phyloP scores from a whole-genome alignment of 2,888 invertebrate genomes.

The Romanomermis culicivorax region DNA sequence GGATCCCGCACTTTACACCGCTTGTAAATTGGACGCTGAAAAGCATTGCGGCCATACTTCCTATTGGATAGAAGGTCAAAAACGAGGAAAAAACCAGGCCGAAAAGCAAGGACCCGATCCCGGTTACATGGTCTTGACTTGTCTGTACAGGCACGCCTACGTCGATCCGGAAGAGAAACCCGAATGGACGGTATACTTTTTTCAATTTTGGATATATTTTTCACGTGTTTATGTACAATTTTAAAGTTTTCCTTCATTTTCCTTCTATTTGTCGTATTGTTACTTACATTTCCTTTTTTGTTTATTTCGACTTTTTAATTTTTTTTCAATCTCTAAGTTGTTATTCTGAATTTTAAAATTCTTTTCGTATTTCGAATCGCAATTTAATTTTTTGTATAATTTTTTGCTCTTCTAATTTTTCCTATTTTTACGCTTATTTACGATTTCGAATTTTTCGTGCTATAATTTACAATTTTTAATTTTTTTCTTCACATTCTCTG shows the following conservation, averaged over 20 bases:
- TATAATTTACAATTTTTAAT: no score
- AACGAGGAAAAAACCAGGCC: neutral
- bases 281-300: no score
- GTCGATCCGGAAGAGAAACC: constrained; percentile 20
- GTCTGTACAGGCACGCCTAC: constrained; percentile 49
- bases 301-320: neutral
- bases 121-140: constrained; percentile 64
- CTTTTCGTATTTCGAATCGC: no score
- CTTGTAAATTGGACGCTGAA: constrained; percentile 64
- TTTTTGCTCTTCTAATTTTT: no score
- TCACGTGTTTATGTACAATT: no score
- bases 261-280: no score
- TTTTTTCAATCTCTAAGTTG: neutral
- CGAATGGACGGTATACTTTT: neutral
- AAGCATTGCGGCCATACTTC: constrained; percentile 31
- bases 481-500: no score
- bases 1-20: constrained; percentile 64
- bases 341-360: neutral
- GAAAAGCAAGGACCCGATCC: constrained; percentile 43
- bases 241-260: no score
- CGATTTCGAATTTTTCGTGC: no score
- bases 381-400: no score
- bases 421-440: no score
- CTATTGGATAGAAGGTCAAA: neutral
- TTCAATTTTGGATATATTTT: no score